Evolutionary conservation across 64 coral and sea anemone species (phyloP), one percentile per base, ranked within the genome.

Genomic region (Porites lutea): DNA sequence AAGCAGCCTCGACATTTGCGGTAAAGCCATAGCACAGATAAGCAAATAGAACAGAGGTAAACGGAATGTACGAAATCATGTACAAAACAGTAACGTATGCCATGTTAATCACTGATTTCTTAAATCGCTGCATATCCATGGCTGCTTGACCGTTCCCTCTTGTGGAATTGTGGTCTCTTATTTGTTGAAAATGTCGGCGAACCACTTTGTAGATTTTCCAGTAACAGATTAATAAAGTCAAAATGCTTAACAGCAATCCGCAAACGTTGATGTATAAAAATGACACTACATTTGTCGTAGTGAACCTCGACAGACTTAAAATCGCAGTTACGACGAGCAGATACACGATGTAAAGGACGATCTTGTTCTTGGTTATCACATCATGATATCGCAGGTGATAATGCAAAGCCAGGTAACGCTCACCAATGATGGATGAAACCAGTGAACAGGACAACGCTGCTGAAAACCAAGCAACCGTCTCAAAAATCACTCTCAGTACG

Each of bases 381-480:
- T 71, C 45, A 21, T 71, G 68, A 49, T 91, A 91, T 9, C 79
- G 43, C 52, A 91, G 51, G 59, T 91, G 89, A 52, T 82, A 72
- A 53, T 59, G 48, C 5, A 91, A 21, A 2, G 89, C 89, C 16
- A 91, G 79, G 15, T 82, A 77, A 18, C 89, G 67, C 43, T 91
- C 89, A 7, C 79, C 52, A 15, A 60, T 91, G 43, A 91, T 91
- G 3, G 23, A 13, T 4, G 71, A 49, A 22, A 91, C 48, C 15
- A 76, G 37, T 7, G 57, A 19, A 60, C 89, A 91, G 11, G 89
- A 82, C 2, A 83, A 21, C 1, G 89, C 89, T 19, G 89, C 77
- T 47, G 89, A 91, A 59, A 91, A 72, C 89, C 89, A 91, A 8
- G 89, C 89, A 5, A 91, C 65, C 4, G 64, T 72, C 66, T 91